Evolutionary conservation across 2,113 vertebrate genomes (phyloP), one percentile per base, ranked within the genome.

Genomic region (Mormyrus iriodes): DNA sequence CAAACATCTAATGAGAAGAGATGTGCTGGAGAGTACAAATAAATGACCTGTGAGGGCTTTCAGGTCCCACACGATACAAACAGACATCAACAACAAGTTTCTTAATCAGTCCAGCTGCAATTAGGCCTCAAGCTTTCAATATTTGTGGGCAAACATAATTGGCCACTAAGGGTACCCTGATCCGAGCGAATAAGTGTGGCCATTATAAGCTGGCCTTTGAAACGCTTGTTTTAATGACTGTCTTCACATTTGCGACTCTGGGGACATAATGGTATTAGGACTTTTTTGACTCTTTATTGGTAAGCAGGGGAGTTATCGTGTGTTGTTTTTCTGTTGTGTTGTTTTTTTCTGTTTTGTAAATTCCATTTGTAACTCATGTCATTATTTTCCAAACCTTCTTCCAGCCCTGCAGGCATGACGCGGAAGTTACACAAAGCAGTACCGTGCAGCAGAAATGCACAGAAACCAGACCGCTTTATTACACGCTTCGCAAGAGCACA

Each of bases 91-190:
- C 73, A 88, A 52, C 24, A 86, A 10, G 24, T 39, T 52, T 65
- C n/a, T 13, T 90, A 90, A 90, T 90, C 79, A 73, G 48, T 55
- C 52, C 51, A 91, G 52, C 58, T 52, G 52, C 87, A 91, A 93
- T 92, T 85, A 92, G 85, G 91, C 83, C 31, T 89, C 31, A 79
- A 39, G 46, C 44, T 42, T 42, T 42, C 35, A 15, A 42, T 79
- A 79, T 42, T 27, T 42, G 17, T 55, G 83, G 48, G 19, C 55
- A 65, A n/a, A 51, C 31, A 82, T 91, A 90, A 92, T 91, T 91
- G 76, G 88, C 39, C 89, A 90, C 88, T 65, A 46, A 55, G 49
- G 87, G 76, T 19, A 42, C 35, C 13, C 73, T 39, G 73, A 79
- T 19, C 35, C 35, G 6, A 8, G 85, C 42, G 53, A 86, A 52